Conservation (phyloP, 1,140 invertebrate genomes). For the Cydia splendana region DNA sequence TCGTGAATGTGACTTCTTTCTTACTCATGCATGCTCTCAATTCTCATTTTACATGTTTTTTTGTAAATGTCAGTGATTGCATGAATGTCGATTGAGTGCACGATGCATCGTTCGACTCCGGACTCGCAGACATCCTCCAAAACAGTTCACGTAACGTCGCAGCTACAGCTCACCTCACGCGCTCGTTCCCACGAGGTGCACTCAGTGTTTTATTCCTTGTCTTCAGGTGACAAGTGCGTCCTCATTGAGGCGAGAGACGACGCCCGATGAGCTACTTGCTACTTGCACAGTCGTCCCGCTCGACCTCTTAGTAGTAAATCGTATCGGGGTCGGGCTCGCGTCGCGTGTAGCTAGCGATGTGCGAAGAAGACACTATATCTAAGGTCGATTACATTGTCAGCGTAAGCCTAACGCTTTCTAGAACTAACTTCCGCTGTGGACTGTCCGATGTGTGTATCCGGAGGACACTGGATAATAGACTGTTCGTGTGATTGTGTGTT, state of each 20-base stretch:
- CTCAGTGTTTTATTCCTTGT: conserved; percentile 81
- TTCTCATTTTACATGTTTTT: conserved; percentile 51
- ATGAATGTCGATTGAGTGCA: conserved; percentile 69
- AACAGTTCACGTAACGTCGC: conserved; percentile 76
- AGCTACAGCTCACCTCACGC: conserved; percentile 75
- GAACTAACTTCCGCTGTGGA: conserved; percentile 74
- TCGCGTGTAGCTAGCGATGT: conserved; percentile 78
- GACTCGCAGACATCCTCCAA: conserved; percentile 72
- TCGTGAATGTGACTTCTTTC: conserved; percentile 54
- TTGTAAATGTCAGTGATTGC: conserved; percentile 56
- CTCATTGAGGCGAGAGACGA: conserved; percentile 83
- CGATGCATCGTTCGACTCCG: conserved; percentile 72
- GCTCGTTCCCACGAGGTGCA: conserved; percentile 72
- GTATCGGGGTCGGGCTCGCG: conserved; percentile 68
- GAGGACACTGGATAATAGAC: conserved; percentile 74
- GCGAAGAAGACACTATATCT: conserved; percentile 76
- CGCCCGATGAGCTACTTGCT: conserved; percentile 78
- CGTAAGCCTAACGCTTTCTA: conserved; percentile 78
- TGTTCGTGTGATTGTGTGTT: conserved; percentile 76
- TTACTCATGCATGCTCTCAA: conserved; percentile 67
- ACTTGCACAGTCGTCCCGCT: conserved; percentile 72
- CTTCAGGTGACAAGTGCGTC: conserved; percentile 85
- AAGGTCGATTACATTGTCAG: conserved; percentile 77
- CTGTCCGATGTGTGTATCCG: conserved; percentile 75
- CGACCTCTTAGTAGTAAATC: conserved; percentile 68